A percentile compares a stretch with the other conserved stretches of the same genome.
Evolutionary conservation across 2,797 vertebrate genomes (phyloP).

Genomic region (Ctenopoma kingsleyae): DNA sequence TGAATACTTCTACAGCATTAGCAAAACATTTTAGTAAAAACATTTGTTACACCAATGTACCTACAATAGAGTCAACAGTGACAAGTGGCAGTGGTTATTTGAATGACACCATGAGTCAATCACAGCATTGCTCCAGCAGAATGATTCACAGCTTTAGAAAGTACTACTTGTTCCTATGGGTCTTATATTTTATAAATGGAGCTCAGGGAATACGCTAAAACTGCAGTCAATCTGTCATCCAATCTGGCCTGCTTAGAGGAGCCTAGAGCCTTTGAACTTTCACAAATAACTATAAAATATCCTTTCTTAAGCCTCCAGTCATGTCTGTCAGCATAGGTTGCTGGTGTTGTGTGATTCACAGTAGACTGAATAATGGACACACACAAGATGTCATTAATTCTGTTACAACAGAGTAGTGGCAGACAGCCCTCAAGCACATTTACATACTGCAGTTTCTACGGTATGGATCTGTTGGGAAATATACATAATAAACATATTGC

Average conservation of each 20-base stretch:
- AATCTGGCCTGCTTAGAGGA: constrained; percentile 55
- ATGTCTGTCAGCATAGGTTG: constrained; percentile 18
- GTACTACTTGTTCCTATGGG: constrained; percentile 29
- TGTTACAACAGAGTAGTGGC: background rate
- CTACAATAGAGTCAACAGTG: constrained; percentile 17
- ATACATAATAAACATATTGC: constrained; percentile 30
- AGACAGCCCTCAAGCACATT: background rate
- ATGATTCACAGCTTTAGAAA: constrained; percentile 47
- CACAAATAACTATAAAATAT: constrained; percentile 46
- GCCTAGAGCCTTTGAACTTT: constrained; percentile 52
- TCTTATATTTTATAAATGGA: constrained; percentile 52
- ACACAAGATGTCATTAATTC: constrained; percentile 10
- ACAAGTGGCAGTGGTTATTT: constrained; percentile 30
- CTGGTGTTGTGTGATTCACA: constrained; percentile 5
- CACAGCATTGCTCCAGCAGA: constrained; percentile 19
- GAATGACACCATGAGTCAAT: constrained; percentile 45
- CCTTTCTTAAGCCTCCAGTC: constrained; percentile 36
- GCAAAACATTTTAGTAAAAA: constrained; percentile 7
- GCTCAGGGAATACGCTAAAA: constrained; percentile 43
- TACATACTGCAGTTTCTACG: constrained; percentile 2
- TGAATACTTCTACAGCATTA: constrained; percentile 18
- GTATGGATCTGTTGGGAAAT: background rate
- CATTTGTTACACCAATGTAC: background rate
- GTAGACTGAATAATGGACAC: constrained; percentile 20
- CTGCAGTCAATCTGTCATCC: constrained; percentile 68